Base-by-base conservation (phyloP, 1,140 invertebrate species). In the Melanaphis sacchari region DNA sequence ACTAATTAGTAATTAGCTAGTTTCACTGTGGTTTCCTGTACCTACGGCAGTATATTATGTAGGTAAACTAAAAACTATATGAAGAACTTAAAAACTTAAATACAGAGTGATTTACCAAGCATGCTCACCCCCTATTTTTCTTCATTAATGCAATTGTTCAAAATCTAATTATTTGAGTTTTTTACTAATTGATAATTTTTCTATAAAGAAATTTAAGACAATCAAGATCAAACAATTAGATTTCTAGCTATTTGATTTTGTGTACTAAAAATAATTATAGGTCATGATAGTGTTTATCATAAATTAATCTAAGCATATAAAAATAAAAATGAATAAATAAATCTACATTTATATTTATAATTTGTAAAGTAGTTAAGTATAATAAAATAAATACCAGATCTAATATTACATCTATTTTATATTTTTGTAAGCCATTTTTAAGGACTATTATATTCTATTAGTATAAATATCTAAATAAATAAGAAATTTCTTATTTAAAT, bases 1-100 rank as follows among this genome's bases (percentile, higher is more conserved):
- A 46, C 46, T 89, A 89, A 89, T 89, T 89, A 89, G 46, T 89
- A 26, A 89, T 89, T 52, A 24, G 46, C 18, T 11, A 38, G 46
- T 89, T 52, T 52, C 21, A 26, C 46, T 9, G 46, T 52, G 3
- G 87, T 89, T 89, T 89, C 87, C 46, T 36, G 85, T 49, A 84
- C 36, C n/a, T 81, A 21, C 31, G n/a, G 59, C 59, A 36, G 31
- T 38, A 43, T 43, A 84, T 40, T 40, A 84, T 84, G 21, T 46
- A 49, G 43, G 87, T 52, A 15, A 52, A 38, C 36, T 46, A 21
- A 31, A 43, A 81, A 59, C 54, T 59, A 9, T 31, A n/a, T 11
- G 11, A 66, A 66, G 9, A 66, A 66, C 59, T n/a, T 66, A 66
- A 66, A 31, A 66, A 66, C 59, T n/a, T 66, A 66, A 66, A 31